Evolutionary conservation across 2,113 vertebrate species (phyloP).

Genomic region (Malurus melanocephalus): DNA sequence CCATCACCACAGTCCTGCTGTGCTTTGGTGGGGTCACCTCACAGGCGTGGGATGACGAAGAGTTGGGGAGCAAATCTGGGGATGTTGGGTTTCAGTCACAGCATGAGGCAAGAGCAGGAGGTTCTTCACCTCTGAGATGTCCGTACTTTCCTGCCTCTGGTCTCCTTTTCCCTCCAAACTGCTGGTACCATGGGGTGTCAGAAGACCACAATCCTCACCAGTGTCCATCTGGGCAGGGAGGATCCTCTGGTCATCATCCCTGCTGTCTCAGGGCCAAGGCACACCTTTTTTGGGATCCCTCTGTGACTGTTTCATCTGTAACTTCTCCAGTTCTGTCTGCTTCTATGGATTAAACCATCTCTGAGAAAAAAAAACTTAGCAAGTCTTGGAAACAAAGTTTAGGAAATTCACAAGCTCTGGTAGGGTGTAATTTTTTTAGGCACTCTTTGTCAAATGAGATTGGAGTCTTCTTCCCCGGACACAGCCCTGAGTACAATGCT

Average conservation of each 20-base stretch:
- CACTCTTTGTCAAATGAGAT: neutral
- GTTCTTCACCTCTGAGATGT: neutral
- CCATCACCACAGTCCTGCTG: neutral
- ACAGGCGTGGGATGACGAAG: fast-evolving
- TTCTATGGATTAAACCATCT: neutral
- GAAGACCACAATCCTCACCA: neutral
- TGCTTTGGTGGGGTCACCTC: neutral
- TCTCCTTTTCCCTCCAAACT: neutral
- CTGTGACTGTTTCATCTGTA: neutral
- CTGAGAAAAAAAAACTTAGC: neutral
- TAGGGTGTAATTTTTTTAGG: neutral
- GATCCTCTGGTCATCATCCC: neutral
- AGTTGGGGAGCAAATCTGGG: fast-evolving
- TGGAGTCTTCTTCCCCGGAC: neutral
- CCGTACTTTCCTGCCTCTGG: neutral
- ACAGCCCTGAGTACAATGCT: neutral
- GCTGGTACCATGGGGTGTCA: neutral
- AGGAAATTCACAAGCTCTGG: neutral
- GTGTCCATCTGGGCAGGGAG: neutral
- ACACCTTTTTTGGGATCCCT: too few species aligned
- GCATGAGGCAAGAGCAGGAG: neutral
- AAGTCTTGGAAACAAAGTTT: neutral
- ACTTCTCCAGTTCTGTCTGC: neutral
- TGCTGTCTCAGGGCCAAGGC: neutral
- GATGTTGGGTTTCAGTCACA: neutral